Evolutionary conservation across 2,113 vertebrate species (phyloP), one percentile per base, ranked within the genome.

Genomic region (Dascyllus trimaculatus): DNA sequence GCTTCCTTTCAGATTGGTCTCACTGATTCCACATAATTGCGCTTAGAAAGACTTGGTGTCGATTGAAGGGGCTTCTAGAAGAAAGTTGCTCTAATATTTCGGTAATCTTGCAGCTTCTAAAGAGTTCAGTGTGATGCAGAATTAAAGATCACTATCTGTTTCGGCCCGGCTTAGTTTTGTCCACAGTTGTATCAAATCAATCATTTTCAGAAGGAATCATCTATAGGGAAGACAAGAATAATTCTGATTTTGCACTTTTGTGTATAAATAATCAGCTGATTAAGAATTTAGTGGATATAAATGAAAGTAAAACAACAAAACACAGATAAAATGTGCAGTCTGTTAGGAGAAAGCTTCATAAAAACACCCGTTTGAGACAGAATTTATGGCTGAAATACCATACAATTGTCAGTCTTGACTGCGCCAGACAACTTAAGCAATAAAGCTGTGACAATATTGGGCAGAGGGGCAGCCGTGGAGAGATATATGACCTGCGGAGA

Each of bases 391-490:
- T 40, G 11, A 15, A 61, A 86, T 80, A 65, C 59, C 58, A 3
- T 35, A 32, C 61, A 64, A 70, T 63, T 81, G 78, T 81, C 35
- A 76, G 63, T 38, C 70, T 56, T 26, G 56, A 51, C 48, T 56
- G 49, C 32, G 14, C 29, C 15, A 14, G 78, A 32, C 24, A 24
- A 70, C 48, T 58, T 46, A 15, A 32, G 78, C 75, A 71, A 87
- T 82, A 87, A 87, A 80, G 43, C 58, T 62, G 68, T 61, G 49
- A 76, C 78, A 77, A 70, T 63, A 84, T 7, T 59, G 25, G 26
- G 38, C 59, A 71, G 54, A 51, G 68, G 73, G 38, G 80, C 56
- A 26, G 38, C 61, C 29, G 8, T 21, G 59, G 59, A 54, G 17
- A 60, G 80, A 88, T 85, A 60, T 81, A 82, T 8, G 59, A 75